Evolutionary conservation across 2,797 vertebrate species (phyloP).

Genomic region (Mycteria americana): DNA sequence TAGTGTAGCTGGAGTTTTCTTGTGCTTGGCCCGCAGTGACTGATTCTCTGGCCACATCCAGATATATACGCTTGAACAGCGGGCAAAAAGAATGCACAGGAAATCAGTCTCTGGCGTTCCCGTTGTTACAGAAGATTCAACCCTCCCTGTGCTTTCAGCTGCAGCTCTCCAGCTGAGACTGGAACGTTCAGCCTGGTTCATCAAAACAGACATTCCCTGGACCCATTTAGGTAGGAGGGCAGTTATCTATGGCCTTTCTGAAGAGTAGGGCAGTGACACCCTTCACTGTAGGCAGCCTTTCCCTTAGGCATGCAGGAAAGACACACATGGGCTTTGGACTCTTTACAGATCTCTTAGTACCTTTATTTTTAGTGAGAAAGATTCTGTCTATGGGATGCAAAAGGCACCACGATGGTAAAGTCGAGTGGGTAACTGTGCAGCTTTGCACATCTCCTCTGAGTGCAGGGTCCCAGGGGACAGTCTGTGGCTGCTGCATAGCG

Average conservation of each 20-base stretch:
- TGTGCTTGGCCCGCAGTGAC: not conserved
- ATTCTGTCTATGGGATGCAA: not conserved
- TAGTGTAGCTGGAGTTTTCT: not conserved
- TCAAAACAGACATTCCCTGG: not conserved
- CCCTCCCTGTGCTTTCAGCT: not conserved
- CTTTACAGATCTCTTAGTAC: not conserved
- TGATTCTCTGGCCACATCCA: not conserved
- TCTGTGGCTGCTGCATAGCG: not conserved
- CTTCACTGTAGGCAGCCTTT: not conserved
- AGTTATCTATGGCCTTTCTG: not conserved
- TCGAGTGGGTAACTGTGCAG: not conserved
- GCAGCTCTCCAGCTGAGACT: not conserved
- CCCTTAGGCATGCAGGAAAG: not conserved
- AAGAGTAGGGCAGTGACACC: not conserved
- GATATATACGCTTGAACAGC: not conserved
- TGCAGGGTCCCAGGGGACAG: not conserved
- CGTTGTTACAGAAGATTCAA: not conserved
- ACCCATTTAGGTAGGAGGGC: not conserved
- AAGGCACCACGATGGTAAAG: not conserved
- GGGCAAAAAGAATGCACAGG: not conserved
- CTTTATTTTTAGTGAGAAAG: not conserved
- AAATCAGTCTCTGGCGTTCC: not conserved
- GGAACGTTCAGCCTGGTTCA: not conserved
- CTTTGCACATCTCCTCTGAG: not conserved
- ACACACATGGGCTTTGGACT: not conserved